These are phyloP conservation scores for Heliconius himera DNA, from an alignment of 1,140 invertebrate genomes.

Conservation along the genomic window DNA sequence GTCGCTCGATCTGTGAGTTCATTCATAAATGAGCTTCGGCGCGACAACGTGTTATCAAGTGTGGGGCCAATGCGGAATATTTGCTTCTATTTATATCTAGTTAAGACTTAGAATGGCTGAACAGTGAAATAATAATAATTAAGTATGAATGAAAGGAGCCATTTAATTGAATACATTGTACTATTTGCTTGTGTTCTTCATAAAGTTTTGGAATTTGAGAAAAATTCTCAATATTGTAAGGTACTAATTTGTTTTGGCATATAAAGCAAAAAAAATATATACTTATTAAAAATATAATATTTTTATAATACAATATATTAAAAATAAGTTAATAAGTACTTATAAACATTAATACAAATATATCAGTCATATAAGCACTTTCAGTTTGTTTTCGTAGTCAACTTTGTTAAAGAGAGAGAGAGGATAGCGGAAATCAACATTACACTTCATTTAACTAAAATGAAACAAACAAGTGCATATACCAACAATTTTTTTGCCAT, in stretches of 20 bases:
- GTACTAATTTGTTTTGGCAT: too few relatives aligned
- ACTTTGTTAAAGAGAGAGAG: background rate
- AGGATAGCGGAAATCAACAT: background rate
- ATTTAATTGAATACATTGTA: conserved; percentile 78
- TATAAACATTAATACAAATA: too few relatives aligned
- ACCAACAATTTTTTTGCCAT: too few relatives aligned
- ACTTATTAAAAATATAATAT: too few relatives aligned
- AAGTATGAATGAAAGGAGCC: conserved; percentile 77
- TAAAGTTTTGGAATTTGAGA: background rate
- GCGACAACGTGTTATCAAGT: conserved; percentile 70
- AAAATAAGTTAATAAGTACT: too few relatives aligned
- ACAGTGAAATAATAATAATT: conserved; percentile 61
- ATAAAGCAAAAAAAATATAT: too few relatives aligned
- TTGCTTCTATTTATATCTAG: conserved; percentile 52
- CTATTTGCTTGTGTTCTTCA: conserved; percentile 34
- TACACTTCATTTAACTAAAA: background rate
- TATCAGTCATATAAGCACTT: too few relatives aligned
- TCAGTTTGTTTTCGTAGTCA: background rate
- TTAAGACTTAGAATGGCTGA: conserved; percentile 54
- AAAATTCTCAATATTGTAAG: background rate
- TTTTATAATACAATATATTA: too few relatives aligned
- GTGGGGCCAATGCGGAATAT: conserved; percentile 50
- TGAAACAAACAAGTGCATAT: background rate
- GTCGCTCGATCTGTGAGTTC: conserved; percentile 79
- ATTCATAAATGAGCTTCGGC: conserved; percentile 77